Conservation (phyloP, 2,113 vertebrate genomes). For the Apodemus speciosus region DNA sequence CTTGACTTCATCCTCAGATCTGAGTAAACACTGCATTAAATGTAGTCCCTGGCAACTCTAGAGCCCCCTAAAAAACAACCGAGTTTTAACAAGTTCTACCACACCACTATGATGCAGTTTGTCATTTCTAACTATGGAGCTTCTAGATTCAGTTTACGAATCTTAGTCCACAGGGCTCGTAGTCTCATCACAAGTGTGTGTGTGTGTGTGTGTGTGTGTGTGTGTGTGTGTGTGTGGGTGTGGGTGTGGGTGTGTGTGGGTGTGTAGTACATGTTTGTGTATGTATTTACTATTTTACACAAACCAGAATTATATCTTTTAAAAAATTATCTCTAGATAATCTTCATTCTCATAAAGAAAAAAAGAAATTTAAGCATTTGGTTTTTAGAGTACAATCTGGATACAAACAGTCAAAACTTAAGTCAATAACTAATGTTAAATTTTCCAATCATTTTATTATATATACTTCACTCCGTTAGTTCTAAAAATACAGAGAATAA, state of each 20-base stretch:
- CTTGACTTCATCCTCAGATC: neutral
- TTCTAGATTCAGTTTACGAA: constrained; percentile 27
- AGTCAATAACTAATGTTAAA: neutral
- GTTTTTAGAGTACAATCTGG: neutral
- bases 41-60: neutral
- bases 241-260: neutral
- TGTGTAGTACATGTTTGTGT: too few relatives aligned
- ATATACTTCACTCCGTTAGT: neutral
- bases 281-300: neutral
- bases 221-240: neutral
- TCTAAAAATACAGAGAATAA: neutral
- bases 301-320: constrained; percentile 16
- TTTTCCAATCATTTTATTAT: constrained; percentile 22
- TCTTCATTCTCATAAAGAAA: neutral
- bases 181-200: neutral
- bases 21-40: neutral
- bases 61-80: neutral
- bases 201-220: neutral
- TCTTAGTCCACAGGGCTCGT: neutral
- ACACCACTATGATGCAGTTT: neutral
- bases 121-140: neutral
- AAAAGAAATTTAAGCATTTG: neutral
- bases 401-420: constrained; percentile 18
- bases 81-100: neutral
- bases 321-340: constrained; percentile 8